A percentile compares a stretch with the other conserved stretches of the same genome.
Evolutionary conservation across 1,140 invertebrate species (phyloP).

Genomic region (Oryctes rhinoceros): DNA sequence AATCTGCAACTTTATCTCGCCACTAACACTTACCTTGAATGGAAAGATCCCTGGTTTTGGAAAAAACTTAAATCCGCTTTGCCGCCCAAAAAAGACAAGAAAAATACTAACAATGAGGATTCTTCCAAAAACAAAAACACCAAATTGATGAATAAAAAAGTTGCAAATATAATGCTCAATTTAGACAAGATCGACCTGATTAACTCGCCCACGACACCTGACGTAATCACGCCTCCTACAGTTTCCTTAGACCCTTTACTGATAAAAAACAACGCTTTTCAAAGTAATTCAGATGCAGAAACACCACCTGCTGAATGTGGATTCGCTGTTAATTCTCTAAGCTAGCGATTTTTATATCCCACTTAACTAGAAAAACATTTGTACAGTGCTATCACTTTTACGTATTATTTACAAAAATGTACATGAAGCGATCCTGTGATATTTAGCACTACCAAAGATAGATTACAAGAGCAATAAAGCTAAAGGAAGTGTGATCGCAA

Average conservation of each 20-base stretch:
- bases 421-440: no score
- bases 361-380: no score
- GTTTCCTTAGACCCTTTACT: slow-evolving; percentile 39
- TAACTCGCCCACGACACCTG: slow-evolving; percentile 20
- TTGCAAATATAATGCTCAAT: slow-evolving; percentile 41
- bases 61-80: slow-evolving; percentile 76
- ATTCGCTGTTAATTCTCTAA: no score
- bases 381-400: no score
- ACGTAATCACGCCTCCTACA: slow-evolving; percentile 29
- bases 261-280: slow-evolving; percentile 31
- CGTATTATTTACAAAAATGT: no score
- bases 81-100: slow-evolving; percentile 43
- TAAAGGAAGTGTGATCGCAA: no score
- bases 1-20: slow-evolving; percentile 79
- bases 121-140: neutral
- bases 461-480: no score
- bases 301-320: no score
- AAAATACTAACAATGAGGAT: neutral
- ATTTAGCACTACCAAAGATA: no score
- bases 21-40: slow-evolving; percentile 86
- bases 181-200: slow-evolving; percentile 40
- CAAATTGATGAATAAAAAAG: neutral
- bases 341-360: no score
- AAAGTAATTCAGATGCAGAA: no score
- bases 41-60: slow-evolving; percentile 87